phyloP scores from a whole-genome alignment of 2,888 invertebrate species.

The Molanna angustata region DNA sequence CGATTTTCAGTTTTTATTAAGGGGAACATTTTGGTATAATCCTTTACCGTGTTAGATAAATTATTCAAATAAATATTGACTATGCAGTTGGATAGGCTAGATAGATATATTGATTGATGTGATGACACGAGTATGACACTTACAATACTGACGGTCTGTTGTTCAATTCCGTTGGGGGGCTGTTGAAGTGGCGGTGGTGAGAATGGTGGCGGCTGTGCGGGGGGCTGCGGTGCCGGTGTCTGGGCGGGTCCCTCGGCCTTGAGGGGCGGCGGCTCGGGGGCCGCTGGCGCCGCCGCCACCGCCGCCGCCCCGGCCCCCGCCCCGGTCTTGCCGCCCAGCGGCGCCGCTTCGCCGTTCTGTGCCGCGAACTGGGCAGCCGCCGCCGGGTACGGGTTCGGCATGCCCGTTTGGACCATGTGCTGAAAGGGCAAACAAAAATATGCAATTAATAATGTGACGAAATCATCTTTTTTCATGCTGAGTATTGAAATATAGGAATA shows the following conservation, averaged over 20 bases:
- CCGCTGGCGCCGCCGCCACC: constrained; percentile 41
- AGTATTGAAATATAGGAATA: too few relatives aligned
- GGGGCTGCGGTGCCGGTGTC: constrained; percentile 43
- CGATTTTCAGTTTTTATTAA: too few relatives aligned
- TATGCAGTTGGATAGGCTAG: too few relatives aligned
- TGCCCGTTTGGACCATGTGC: constrained; percentile 94
- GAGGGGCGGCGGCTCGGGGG: constrained; percentile 54
- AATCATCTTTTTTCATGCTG: too few relatives aligned
- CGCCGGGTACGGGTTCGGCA: constrained; percentile 71
- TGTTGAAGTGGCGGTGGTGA: constrained; percentile 38
- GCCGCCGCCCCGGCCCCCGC: constrained; percentile 46
- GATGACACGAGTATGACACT: constrained; percentile 36
- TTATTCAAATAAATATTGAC: too few relatives aligned
- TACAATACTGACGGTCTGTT: constrained; percentile 56
- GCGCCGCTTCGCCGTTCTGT: constrained; percentile 52
- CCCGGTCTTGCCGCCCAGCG: constrained; percentile 55
- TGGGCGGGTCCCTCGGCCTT: constrained; percentile 55
- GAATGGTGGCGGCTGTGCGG: constrained; percentile 51
- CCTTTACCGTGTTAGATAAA: too few relatives aligned
- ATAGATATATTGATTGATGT: background rate
- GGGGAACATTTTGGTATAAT: too few relatives aligned
- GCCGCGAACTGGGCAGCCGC: constrained; percentile 60
- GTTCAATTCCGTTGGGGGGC: constrained; percentile 56
- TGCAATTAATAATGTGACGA: background rate
- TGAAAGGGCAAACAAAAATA: constrained; percentile 50